Evolutionary conservation across 2,888 invertebrate species (phyloP).

Genomic region (Caradrina kadenii): DNA sequence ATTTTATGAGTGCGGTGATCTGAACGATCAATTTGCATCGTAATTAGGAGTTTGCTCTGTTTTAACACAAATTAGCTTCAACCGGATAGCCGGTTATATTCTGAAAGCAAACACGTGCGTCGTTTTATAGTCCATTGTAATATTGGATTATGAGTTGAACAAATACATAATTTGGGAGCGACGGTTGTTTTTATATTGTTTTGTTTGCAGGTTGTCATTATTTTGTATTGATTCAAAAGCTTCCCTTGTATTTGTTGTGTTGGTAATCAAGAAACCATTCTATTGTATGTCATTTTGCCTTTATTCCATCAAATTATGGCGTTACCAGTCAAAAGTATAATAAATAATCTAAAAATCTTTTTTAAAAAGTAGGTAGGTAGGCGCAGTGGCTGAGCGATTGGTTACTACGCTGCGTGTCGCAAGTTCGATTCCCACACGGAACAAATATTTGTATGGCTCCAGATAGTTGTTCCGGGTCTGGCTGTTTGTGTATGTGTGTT

Average conservation of each 20-base stretch:
- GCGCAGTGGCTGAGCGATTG: too few species aligned
- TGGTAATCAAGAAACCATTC: conserved; percentile 26
- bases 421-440: too few species aligned
- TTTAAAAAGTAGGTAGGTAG: too few species aligned
- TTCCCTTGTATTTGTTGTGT: conserved; percentile 4
- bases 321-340: background rate
- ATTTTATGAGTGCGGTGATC: conserved; percentile 83
- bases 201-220: conserved; percentile 9
- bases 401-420: too few species aligned
- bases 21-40: conserved; percentile 87
- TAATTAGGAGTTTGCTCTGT: conserved; percentile 85
- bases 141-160: conserved; percentile 61
- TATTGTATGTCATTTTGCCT: accelerated
- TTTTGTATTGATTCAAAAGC: conserved; percentile 25
- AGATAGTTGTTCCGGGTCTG: too few species aligned
- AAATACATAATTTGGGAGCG: conserved; percentile 55
- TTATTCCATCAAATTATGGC: background rate
- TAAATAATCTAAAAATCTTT: too few species aligned
- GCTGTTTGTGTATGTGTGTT: too few species aligned
- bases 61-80: conserved; percentile 86
- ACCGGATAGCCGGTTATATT: conserved; percentile 75
- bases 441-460: too few species aligned
- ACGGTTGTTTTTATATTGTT: conserved; percentile 47
- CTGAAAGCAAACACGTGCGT: conserved; percentile 70
- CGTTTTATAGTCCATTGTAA: conserved; percentile 64